Percentiles rank a stretch among this genome's conserved stretches.
Conservation (phyloP, 2,888 invertebrate species). For the Parasteatoda lunata region DNA sequence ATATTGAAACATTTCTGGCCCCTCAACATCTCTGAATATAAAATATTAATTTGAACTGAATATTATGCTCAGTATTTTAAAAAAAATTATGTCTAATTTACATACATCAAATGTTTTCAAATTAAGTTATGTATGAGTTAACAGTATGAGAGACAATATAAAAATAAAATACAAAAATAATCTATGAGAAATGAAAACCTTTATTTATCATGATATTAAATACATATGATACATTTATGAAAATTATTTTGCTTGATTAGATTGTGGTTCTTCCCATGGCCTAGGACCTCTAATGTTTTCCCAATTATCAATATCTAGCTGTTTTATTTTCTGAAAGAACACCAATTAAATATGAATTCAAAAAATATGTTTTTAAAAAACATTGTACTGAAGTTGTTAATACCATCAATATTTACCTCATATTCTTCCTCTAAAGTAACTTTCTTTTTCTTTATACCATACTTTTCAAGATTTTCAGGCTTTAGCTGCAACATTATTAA, state of each 20-base stretch:
- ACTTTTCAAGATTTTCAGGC: slow-evolving; percentile 80
- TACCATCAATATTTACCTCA: slow-evolving; percentile 75
- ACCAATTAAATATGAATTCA: neutral
- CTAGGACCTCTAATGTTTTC: slow-evolving; percentile 88
- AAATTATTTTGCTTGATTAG: neutral
- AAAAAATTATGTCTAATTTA: no score
- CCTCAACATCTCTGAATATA: no score
- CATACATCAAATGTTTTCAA: no score
- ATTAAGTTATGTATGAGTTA: no score
- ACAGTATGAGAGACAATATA: no score
- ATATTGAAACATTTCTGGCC: no score
- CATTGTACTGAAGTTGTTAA: neutral
- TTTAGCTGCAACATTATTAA: slow-evolving; percentile 33
- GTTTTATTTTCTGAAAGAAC: slow-evolving; percentile 52
- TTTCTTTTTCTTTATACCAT: slow-evolving; percentile 80
- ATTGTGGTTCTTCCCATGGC: slow-evolving; percentile 83
- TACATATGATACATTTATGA: neutral
- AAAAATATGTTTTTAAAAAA: no score
- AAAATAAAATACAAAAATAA: neutral
- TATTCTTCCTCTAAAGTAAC: slow-evolving; percentile 84
- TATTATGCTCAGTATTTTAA: no score
- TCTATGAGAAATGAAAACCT: neutral
- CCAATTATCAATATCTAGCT: slow-evolving; percentile 87
- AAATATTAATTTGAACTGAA: no score
- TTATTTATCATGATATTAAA: slow-evolving; percentile 6